phyloP scores from a whole-genome alignment of 2,797 vertebrate species.

The Sebastes variabilis region DNA sequence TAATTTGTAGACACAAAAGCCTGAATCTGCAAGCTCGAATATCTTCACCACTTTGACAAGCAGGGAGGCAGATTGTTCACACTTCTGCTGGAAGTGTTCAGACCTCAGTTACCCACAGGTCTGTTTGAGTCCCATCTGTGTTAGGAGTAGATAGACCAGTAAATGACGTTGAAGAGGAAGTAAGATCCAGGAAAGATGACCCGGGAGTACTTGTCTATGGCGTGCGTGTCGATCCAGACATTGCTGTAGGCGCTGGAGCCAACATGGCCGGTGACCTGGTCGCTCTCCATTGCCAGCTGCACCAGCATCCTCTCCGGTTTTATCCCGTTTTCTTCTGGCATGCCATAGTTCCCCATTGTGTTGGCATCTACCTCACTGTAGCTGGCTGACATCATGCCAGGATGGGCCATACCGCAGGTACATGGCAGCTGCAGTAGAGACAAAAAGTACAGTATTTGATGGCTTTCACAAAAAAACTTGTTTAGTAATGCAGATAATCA shows the following conservation, averaged over 20 bases:
- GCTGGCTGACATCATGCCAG: conserved; percentile 83
- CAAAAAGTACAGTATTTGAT: neutral
- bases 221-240: conserved; percentile 90
- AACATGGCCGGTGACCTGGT: conserved; percentile 81
- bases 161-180: conserved; percentile 93
- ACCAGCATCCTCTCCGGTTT: conserved; percentile 88
- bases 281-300: conserved; percentile 84
- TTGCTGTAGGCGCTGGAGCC: conserved; percentile 83
- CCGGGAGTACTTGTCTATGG: conserved; percentile 93
- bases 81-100: neutral
- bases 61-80: neutral
- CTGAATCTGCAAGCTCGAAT: neutral
- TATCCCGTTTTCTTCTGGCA: conserved; percentile 83
- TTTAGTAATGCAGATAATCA: too few relatives aligned
- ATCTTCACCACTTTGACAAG: neutral
- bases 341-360: conserved; percentile 82
- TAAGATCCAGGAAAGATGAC: conserved; percentile 92
- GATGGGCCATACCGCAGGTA: conserved; percentile 83
- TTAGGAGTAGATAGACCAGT: conserved; percentile 94
- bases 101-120: neutral
- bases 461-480: neutral
- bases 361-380: conserved; percentile 88
- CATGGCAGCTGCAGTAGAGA: conserved; percentile 82
- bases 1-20: neutral
- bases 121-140: neutral